Conservation (phyloP, 2,888 invertebrate species). For the Ligdia adustata region DNA sequence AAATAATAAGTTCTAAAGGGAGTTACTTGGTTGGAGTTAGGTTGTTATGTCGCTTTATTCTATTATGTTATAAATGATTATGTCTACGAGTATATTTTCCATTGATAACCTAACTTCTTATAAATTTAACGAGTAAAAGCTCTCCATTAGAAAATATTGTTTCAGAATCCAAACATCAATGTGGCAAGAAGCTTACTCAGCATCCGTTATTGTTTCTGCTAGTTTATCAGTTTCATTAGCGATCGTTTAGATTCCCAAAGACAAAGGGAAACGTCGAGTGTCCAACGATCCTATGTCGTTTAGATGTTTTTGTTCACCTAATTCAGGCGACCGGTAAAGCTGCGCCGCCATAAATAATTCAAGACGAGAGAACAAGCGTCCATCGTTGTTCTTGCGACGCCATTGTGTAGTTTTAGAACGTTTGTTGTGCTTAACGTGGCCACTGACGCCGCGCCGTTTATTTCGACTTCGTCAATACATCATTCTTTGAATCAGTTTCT, state of each 20-base stretch:
- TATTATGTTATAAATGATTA: too few species aligned
- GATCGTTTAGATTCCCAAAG: constrained; percentile 43
- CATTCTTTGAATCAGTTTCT: constrained; percentile 40
- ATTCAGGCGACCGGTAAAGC: constrained; percentile 70
- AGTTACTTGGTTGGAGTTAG: too few species aligned
- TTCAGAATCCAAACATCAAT: too few species aligned
- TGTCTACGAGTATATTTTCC: too few species aligned
- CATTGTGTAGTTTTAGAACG: constrained; percentile 60
- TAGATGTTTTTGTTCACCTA: constrained; percentile 65
- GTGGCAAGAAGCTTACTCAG: constrained; percentile 32
- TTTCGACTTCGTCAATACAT: constrained; percentile 29
- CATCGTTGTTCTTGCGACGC: constrained; percentile 65
- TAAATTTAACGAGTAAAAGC: too few species aligned
- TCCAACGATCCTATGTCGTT: constrained; percentile 57
- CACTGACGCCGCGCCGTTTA: constrained; percentile 37
- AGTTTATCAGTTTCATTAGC: constrained; percentile 48
- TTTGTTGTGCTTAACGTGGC: constrained; percentile 44
- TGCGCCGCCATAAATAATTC: constrained; percentile 76
- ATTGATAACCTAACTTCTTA: too few species aligned
- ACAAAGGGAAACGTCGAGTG: constrained; percentile 56
- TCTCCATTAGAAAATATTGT: too few species aligned
- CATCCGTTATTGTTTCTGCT: constrained; percentile 44
- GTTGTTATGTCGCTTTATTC: too few species aligned
- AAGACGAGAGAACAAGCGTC: constrained; percentile 59
- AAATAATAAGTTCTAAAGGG: too few species aligned